Evolutionary conservation across 1,140 invertebrate genomes (phyloP).

Genomic region (Danaus plexippus): DNA sequence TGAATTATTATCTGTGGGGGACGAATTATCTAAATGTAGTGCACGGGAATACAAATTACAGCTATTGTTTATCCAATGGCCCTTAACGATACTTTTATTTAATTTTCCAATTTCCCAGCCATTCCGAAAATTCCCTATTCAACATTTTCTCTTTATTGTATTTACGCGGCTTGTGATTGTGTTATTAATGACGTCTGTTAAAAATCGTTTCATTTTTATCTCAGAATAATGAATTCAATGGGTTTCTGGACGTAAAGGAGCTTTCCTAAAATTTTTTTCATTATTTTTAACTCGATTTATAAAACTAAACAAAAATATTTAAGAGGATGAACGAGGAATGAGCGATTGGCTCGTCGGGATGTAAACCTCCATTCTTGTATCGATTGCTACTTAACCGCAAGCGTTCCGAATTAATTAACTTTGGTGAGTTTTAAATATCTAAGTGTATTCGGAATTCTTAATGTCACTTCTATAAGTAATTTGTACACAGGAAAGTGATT

Average conservation of each 20-base stretch:
- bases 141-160: no score
- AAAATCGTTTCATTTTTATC: no score
- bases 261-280: no score
- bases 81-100: constrained; percentile 14
- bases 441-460: constrained; percentile 49
- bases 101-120: constrained; percentile 8
- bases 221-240: no score
- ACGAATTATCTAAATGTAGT: constrained; percentile 19
- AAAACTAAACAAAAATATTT: constrained; percentile 3
- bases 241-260: no score
- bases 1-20: constrained; percentile 16
- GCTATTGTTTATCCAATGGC: constrained; percentile 13
- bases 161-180: no score
- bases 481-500: no score
- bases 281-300: no score
- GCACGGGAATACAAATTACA: constrained; percentile 14
- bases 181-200: no score
- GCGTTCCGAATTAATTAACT: constrained; percentile 51
- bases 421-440: constrained; percentile 43
- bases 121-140: no score
- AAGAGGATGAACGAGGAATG: not conserved
- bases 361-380: constrained; percentile 14
- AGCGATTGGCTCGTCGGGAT: constrained; percentile 11
- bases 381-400: constrained; percentile 22
- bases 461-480: constrained; percentile 18